phyloP scores from a whole-genome alignment of 2,113 vertebrate genomes.

The Hylia prasina region DNA sequence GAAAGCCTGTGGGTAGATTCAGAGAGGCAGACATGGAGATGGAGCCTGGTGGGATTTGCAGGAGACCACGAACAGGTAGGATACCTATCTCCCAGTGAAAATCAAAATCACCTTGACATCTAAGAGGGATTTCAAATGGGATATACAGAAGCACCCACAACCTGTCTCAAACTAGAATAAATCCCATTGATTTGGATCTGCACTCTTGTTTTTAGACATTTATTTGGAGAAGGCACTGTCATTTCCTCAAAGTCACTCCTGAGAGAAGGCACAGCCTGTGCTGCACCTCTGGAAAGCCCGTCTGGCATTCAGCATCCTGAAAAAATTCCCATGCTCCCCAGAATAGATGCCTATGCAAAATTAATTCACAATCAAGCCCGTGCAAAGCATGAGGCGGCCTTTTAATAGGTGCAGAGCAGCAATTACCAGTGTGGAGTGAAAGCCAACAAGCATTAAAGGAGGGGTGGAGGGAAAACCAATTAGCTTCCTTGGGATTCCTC shows the following conservation, averaged over 20 bases:
- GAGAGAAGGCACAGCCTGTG: fast-evolving
- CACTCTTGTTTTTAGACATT: not conserved
- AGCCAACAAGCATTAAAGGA: not conserved
- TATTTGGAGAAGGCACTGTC: not conserved
- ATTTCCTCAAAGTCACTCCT: not conserved
- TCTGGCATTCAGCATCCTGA: not conserved
- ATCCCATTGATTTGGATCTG: not conserved
- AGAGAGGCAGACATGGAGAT: not conserved
- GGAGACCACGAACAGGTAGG: not conserved
- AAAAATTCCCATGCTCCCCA: not conserved
- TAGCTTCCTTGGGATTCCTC: slow-evolving; percentile 21
- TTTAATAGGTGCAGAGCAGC: slow-evolving; percentile 28
- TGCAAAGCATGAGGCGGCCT: not conserved
- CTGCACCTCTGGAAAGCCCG: not conserved
- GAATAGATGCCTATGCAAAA: slow-evolving; percentile 30
- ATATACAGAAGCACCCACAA: not conserved
- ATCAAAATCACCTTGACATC: not conserved
- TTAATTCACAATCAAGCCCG: slow-evolving; percentile 15
- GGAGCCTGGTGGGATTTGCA: not conserved
- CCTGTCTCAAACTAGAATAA: not conserved
- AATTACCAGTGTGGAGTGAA: slow-evolving; percentile 17
- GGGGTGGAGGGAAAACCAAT: not conserved
- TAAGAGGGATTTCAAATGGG: not conserved
- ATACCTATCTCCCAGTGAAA: not conserved
- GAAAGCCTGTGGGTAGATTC: not conserved